Evolutionary conservation across 2,797 vertebrate genomes (phyloP), one percentile per base, ranked within the genome.

Genomic region (Ammospiza maritima): DNA sequence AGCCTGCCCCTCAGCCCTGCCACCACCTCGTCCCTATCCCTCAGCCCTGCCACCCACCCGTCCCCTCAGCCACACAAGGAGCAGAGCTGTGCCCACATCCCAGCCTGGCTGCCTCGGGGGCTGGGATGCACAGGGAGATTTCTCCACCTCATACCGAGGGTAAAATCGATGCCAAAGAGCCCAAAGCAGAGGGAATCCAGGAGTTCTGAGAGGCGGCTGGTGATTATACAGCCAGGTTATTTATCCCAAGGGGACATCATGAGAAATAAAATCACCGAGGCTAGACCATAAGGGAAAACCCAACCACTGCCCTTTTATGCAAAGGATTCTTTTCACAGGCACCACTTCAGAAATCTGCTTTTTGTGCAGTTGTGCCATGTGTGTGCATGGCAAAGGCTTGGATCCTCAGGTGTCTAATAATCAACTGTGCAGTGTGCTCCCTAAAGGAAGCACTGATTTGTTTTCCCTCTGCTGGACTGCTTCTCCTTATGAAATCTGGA

Each of bases 381-480:
- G 44, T n/a, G 47, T 64, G 57, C 12, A 0, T 29, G 56, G 67
- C 3, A 27, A 21, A 88, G 18, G 27, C 40, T 3, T 69, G 73
- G 47, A 72, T 70, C 80, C 64, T 88, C 6, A 0, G 34, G 74
- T 79, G 80, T 67, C 88, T 53, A 25, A 51, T 76, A 81, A 90
- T 1, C 66, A 58, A 53, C 45, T 56, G 40, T 53, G 58, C 70
- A 53, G 21, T 23, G 11, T 70, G 78, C 57, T 95, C 83, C 85
- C 90, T 56, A 60, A 81, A 93, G 40, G 44, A 62, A 86, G 13
- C 54, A 45, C 56, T 90, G 74, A 62, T 90, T 88, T 76, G 15
- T 79, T 93, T 96, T 87, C 60, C 53, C n/a, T 81, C 80, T 79
- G 44, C 88, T 62, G 76, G 80, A 50, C 66, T 60, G 18, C 60